Conservation (phyloP, 1,140 invertebrate species). For the Araneus ventricosus region DNA sequence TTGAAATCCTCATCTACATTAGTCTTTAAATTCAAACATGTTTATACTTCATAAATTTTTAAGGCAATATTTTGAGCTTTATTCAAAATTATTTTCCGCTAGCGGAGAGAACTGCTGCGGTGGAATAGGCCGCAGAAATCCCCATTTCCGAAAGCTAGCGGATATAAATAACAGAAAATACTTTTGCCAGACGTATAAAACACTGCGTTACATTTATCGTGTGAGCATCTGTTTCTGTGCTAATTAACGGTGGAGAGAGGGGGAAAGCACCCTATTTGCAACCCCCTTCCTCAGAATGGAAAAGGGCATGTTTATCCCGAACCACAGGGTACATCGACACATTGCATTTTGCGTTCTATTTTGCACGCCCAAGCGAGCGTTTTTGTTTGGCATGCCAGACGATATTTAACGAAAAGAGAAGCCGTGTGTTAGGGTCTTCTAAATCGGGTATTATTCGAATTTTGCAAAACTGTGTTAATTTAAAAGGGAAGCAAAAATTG, state of each 20-base stretch:
- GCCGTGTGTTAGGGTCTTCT: too few species aligned
- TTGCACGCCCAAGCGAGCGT: neutral
- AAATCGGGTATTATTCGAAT: neutral
- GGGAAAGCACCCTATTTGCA: neutral
- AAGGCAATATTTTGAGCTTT: too few species aligned
- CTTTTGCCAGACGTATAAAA: constrained; percentile 1
- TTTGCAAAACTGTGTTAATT: neutral
- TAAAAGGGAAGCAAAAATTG: neutral
- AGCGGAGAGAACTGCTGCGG: too few species aligned
- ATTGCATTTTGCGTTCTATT: neutral
- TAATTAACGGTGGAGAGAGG: constrained; percentile 22
- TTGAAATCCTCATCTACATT: too few species aligned
- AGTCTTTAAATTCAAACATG: too few species aligned
- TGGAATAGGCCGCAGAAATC: neutral
- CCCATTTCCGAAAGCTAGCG: neutral
- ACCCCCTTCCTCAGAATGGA: constrained; percentile 12
- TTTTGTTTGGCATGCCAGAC: neutral
- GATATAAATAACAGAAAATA: constrained; percentile 49
- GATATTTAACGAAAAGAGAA: neutral
- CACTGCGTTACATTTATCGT: constrained; percentile 57
- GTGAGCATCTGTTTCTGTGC: constrained; percentile 63
- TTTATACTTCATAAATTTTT: too few species aligned
- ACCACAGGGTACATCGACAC: constrained; percentile 3
- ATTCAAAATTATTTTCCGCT: too few species aligned
- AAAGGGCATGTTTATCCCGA: constrained; percentile 43